Percentiles rank a stretch among this genome's conserved stretches.
Evolutionary conservation across 2,888 invertebrate species (phyloP).

Genomic region (Microctonus brassicae): DNA sequence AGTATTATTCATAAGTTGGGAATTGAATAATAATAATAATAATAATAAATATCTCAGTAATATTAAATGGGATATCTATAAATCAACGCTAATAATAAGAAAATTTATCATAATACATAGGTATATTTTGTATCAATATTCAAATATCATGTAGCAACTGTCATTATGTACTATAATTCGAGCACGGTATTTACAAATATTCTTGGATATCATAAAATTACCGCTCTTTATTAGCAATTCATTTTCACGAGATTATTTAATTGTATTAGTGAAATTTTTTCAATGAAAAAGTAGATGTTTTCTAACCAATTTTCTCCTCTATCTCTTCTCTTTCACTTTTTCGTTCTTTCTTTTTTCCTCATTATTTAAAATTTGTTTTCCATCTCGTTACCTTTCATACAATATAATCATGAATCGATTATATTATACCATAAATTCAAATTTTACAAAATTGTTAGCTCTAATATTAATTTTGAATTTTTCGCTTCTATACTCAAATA

Average conservation of each 20-base stretch:
- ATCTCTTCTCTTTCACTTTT: too few species aligned
- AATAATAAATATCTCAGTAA: not conserved
- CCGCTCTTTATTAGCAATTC: not conserved
- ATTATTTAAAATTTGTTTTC: slow-evolving; percentile 4
- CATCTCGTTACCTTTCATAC: slow-evolving; percentile 24
- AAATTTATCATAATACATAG: not conserved
- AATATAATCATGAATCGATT: slow-evolving; percentile 43
- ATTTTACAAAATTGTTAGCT: slow-evolving; percentile 46
- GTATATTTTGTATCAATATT: slow-evolving; percentile 29
- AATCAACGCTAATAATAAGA: not conserved
- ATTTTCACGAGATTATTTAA: not conserved
- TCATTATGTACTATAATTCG: slow-evolving; percentile 29
- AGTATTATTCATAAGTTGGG: too few species aligned
- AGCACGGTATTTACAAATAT: not conserved
- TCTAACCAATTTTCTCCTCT: too few species aligned
- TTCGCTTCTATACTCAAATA: not conserved
- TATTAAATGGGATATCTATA: not conserved
- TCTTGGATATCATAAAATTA: not conserved
- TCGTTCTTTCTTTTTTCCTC: slow-evolving; percentile 18
- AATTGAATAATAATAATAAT: not conserved
- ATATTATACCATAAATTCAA: slow-evolving; percentile 41
- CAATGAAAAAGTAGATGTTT: slow-evolving; percentile 38
- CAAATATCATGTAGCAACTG: slow-evolving; percentile 32
- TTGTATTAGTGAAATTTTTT: not conserved
- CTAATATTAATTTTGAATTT: slow-evolving; percentile 30